Conservation (phyloP, 2,888 invertebrate species). For the Salpingus planirostris region DNA sequence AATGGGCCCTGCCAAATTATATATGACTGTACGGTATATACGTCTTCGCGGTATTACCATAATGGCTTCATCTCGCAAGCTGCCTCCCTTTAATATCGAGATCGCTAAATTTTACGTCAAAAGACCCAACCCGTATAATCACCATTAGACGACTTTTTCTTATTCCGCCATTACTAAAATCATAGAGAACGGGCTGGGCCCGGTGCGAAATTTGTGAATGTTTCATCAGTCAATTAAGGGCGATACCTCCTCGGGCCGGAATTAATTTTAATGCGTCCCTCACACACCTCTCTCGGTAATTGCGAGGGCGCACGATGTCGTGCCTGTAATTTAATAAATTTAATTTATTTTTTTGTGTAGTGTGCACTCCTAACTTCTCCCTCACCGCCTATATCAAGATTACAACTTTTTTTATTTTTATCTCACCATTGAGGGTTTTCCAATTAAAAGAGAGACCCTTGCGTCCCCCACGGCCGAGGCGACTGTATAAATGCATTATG, state of each 20-base stretch:
- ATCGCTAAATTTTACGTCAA: too few species aligned
- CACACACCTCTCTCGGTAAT: too few species aligned
- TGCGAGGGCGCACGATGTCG: too few species aligned
- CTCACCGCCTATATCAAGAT: conserved; percentile 34
- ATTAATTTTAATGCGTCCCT: too few species aligned
- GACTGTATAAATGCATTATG: conserved; percentile 33
- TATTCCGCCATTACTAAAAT: too few species aligned
- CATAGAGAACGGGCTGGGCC: too few species aligned
- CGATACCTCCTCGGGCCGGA: too few species aligned
- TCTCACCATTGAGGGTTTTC: conserved; percentile 40
- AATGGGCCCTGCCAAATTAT: conserved; percentile 8
- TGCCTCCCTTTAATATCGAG: conserved; percentile 22
- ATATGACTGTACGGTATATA: background rate
- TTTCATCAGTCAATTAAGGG: too few species aligned
- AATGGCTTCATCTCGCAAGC: conserved; percentile 13
- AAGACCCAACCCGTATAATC: too few species aligned
- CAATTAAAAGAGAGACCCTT: conserved; percentile 38
- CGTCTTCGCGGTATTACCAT: background rate
- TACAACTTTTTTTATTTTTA: conserved; percentile 40
- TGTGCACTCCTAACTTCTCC: conserved; percentile 29
- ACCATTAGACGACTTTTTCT: too few species aligned
- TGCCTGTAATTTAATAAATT: too few species aligned
- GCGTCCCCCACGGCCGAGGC: conserved; percentile 15
- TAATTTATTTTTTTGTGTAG: conserved; percentile 21
- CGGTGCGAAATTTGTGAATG: too few species aligned